phyloP scores from a whole-genome alignment of 2,888 invertebrate genomes.

The Tryphoninae sp. region DNA sequence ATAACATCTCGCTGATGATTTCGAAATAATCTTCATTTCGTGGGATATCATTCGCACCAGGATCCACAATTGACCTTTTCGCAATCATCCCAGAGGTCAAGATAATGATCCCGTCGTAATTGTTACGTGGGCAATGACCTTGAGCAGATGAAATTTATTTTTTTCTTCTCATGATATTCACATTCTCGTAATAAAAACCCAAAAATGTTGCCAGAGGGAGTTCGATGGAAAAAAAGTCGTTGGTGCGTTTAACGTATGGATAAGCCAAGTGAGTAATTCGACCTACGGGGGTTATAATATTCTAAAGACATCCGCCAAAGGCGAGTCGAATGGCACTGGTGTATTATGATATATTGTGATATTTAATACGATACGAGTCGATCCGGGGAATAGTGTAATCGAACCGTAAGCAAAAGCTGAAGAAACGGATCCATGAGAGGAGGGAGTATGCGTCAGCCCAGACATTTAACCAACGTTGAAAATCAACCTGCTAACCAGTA shows the following conservation, averaged over 20 bases:
- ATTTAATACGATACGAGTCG: constrained; percentile 69
- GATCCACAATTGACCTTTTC: constrained; percentile 32
- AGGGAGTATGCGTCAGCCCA: constrained; percentile 1
- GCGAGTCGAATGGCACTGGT: constrained; percentile 57
- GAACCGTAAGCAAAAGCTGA: constrained; percentile 37
- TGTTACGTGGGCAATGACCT: constrained; percentile 24
- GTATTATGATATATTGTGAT: constrained; percentile 73
- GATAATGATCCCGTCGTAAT: constrained; percentile 22
- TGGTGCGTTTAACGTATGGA: neutral
- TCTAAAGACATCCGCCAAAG: constrained; percentile 62
- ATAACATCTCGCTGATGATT: neutral
- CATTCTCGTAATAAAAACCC: too few relatives aligned
- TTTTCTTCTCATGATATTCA: constrained; percentile 18
- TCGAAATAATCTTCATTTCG: constrained; percentile 24
- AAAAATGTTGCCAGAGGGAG: too few relatives aligned
- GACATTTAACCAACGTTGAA: constrained; percentile 11
- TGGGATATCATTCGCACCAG: constrained; percentile 9
- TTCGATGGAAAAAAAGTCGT: too few relatives aligned
- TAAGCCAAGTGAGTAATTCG: constrained; percentile 57
- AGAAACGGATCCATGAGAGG: constrained; percentile 36
- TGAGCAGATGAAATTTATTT: neutral
- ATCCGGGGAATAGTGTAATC: constrained; percentile 62
- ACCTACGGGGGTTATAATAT: constrained; percentile 58
- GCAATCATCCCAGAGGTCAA: constrained; percentile 6
- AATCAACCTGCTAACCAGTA: constrained; percentile 37